Base-by-base conservation (phyloP, 2,113 vertebrate species). In the Oxygymnocypris stewartii region DNA sequence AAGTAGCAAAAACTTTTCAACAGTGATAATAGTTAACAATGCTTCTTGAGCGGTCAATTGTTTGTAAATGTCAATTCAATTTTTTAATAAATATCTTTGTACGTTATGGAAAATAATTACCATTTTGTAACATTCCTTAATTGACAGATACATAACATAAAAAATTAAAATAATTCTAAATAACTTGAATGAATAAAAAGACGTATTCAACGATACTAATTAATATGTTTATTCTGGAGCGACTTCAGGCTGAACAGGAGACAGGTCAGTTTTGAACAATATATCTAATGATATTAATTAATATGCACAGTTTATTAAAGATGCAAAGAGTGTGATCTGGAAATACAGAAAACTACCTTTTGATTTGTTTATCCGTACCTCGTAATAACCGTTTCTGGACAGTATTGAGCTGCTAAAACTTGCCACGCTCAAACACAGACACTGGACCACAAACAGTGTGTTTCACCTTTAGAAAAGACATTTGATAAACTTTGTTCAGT, bases 191-290 rank as follows among this genome's bases (percentile, higher is more conserved):
- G 49, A 59, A 25, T 23, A 42, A 35, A n/a, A 61, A 77, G 35
- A 25, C 74, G 20, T 67, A 31, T 49, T 76, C 23, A 79, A 77
- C 12, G 40, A 76, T 85, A 85, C 47, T 85, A 82, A 74, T 51
- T 75, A 47, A 84, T 69, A 14, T 23, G 23, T 87, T 89, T 87
- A 89, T 87, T 89, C 57, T 67, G 54, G 63, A 80, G 67, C 28
- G 84, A 82, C 42, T 31, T 2, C 1, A 65, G 23, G 37, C 79
- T 86, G 73, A 82, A 81, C 69, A 54, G 65, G 31, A 61, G 44
- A 82, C 42, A 75, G 63, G 44, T 25, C 18, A 47, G 28, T 37
- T 11, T 44, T 25, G 13, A 51, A 89, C 18, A 25, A 81, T 74
- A 12, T 37, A 82, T 42, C 16, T 71, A 49, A 88, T 74, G 28